Conservation (phyloP, 2,113 vertebrate species). For the mouse (Mus musculus) region DNA sequence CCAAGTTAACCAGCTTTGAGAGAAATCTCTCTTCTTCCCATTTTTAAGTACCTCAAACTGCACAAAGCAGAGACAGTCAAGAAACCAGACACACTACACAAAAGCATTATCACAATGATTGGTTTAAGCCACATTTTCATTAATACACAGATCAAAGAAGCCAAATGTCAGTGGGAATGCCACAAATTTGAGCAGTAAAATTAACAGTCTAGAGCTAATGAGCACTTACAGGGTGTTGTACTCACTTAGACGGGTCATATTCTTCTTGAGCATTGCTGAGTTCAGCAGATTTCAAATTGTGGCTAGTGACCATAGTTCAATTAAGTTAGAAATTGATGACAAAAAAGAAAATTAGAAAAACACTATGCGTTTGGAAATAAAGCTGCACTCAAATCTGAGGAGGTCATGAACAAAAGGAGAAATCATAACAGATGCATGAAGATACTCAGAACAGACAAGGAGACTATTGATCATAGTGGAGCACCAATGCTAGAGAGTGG, state of each 20-base stretch:
- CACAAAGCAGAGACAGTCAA: background rate
- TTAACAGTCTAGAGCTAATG: background rate
- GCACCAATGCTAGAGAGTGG: background rate
- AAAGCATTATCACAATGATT: background rate
- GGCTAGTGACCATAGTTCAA: background rate
- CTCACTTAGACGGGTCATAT: background rate
- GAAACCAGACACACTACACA: background rate
- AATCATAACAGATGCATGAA: background rate
- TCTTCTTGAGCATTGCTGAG: background rate
- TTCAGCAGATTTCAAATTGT: background rate
- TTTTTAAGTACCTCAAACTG: background rate
- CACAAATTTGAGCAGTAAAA: background rate
- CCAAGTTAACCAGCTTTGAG: background rate
- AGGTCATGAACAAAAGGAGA: background rate
- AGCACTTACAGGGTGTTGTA: background rate
- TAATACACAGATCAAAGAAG: background rate
- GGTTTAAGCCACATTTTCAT: slow-evolving; percentile 2
- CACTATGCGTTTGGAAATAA: background rate
- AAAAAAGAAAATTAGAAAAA: background rate
- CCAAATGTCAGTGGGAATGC: background rate
- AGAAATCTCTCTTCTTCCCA: background rate
- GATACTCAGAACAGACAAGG: background rate
- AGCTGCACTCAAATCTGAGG: background rate
- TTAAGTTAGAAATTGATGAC: background rate
- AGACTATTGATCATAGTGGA: background rate